Conservation (phyloP, 1,140 invertebrate genomes). For the Periplaneta americana region DNA sequence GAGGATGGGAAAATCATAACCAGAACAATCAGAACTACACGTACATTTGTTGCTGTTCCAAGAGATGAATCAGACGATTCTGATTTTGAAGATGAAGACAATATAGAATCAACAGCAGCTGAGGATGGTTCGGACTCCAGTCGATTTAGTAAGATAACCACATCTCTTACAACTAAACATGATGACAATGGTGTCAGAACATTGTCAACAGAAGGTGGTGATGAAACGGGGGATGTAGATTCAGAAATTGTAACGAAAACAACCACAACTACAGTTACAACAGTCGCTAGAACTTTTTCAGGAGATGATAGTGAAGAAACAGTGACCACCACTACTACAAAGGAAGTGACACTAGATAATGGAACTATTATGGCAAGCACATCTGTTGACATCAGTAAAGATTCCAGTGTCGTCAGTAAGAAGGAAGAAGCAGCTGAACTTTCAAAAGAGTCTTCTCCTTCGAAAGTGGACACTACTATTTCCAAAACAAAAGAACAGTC, state of each 20-base stretch:
- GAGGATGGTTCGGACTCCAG: background rate
- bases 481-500: background rate
- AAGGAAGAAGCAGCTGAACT: background rate
- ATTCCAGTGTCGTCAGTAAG: background rate
- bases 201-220: background rate
- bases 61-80: background rate
- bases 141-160: background rate
- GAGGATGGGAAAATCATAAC: background rate
- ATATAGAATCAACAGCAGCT: background rate
- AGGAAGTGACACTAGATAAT: background rate
- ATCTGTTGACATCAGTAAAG: background rate
- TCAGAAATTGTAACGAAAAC: background rate
- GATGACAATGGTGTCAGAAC: background rate
- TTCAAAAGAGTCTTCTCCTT: background rate
- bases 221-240: background rate
- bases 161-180: background rate
- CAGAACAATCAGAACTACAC: conserved; percentile 15
- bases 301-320: background rate
- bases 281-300: conserved; percentile 14
- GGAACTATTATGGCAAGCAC: background rate
- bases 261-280: conserved; percentile 27
- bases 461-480: no score
- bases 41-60: conserved; percentile 16
- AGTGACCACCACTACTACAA: background rate
- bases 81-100: conserved; percentile 5